Evolutionary conservation across 1,140 invertebrate species (phyloP).

Genomic region (Thaumatotibia leucotreta): DNA sequence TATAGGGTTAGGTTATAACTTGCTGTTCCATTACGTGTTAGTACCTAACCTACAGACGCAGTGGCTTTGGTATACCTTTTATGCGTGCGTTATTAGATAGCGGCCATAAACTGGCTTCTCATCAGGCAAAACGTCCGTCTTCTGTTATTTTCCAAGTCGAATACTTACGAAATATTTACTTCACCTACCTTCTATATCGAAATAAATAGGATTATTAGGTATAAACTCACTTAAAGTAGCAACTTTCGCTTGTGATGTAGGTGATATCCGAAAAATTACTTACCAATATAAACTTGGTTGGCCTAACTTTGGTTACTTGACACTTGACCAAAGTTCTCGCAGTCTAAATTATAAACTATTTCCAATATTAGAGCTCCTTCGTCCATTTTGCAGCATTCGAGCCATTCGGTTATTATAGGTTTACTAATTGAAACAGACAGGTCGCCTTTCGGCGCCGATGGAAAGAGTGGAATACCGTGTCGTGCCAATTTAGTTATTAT

Average conservation of each 20-base stretch:
- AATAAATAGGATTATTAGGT: no score
- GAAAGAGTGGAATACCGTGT: conserved; percentile 26
- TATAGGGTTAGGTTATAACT: neutral
- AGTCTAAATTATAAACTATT: neutral
- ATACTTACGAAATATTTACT: no score
- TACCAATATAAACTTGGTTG: no score
- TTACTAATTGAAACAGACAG: conserved; percentile 1
- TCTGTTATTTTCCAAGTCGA: no score
- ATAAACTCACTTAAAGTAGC: no score
- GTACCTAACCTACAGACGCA: neutral
- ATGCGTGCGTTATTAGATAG: conserved; percentile 50
- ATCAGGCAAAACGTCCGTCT: conserved; percentile 35
- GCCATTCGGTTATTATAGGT: neutral
- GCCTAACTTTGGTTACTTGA: no score
- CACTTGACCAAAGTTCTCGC: no score
- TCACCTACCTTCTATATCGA: no score
- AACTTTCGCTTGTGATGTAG: no score
- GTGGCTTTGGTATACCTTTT: conserved; percentile 24
- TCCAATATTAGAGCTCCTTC: neutral
- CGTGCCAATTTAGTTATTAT: conserved; percentile 18
- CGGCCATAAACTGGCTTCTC: conserved; percentile 51
- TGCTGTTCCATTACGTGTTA: neutral
- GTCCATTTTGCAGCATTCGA: neutral
- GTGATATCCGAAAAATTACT: no score
- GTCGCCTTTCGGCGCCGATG: neutral